Percentiles rank a stretch among this genome's conserved stretches.
phyloP scores from a whole-genome alignment of 2,888 invertebrate species.

The Calameuta filiformis region DNA sequence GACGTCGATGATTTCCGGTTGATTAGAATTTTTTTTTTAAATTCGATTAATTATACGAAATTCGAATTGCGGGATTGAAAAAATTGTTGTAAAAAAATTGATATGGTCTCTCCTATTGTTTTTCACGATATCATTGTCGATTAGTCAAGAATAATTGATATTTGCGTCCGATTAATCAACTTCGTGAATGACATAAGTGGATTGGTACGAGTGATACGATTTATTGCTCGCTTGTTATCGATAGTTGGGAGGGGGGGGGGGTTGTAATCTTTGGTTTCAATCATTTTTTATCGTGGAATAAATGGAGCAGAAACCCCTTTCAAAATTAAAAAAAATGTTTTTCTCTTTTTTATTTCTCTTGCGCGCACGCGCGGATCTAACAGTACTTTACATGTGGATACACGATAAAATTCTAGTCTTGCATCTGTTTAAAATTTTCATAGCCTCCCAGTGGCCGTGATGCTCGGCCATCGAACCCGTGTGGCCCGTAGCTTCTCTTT shows the following conservation, averaged over 20 bases:
- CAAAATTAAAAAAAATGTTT: neutral
- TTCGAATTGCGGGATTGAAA: neutral
- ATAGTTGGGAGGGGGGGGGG: too few relatives aligned
- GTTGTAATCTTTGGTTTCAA: neutral
- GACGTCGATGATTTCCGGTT: neutral
- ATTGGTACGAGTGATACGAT: neutral
- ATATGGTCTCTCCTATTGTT: neutral
- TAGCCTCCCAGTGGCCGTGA: neutral
- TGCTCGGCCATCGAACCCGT: constrained; percentile 13
- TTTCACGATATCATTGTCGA: neutral
- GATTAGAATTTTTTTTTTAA: neutral
- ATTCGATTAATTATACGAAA: neutral
- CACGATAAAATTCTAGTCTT: neutral
- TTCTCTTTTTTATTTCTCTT: neutral
- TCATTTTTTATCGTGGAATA: neutral
- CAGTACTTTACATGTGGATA: neutral
- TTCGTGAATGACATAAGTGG: neutral
- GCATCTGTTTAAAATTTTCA: neutral
- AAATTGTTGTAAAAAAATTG: neutral
- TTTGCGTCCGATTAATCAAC: neutral
- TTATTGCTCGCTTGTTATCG: neutral
- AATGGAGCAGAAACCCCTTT: neutral
- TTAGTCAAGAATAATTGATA: neutral
- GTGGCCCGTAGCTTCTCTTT: neutral
- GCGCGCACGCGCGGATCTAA: neutral